Evolutionary conservation across 2,113 vertebrate genomes (phyloP), one percentile per base, ranked within the genome.

Genomic region (Pogona vitticeps): DNA sequence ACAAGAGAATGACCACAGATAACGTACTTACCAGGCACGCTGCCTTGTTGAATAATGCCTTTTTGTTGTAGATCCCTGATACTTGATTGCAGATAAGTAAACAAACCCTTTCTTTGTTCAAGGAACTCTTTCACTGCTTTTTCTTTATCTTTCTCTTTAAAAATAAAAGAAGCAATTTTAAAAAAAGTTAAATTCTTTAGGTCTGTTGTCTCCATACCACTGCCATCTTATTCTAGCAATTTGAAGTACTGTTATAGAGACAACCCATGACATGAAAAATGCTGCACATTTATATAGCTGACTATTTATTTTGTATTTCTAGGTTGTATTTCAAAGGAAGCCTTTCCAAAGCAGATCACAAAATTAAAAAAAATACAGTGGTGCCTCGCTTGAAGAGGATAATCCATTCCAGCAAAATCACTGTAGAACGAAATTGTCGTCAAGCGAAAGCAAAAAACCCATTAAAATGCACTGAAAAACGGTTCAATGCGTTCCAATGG

Each of bases 81-180:
- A 79, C 65, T 86, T 86, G 63, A 71, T 72, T 23, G 76, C 36
- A 86, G 10, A 42, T 79, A 58, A 23, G 84, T 71, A 79, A 79
- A 86, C 33, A 71, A 59, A 31, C 14, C 2, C 28, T 40, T 77
- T 38, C 4, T 77, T 59, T 58, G 18, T 58, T 56, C 26, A 23
- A 59, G 1, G 13, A 71, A 56, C 71, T 80, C 52, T 86, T 40
- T n/a, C 40, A 40, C 0, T n/a, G 26, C 67, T 59, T 86, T n/a
- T 21, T 61, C 68, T 86, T 59, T 40, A 13, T 4, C 52, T 14
- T 20, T 17, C 21, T 56, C 67, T 83, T 36, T 18, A 72, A 59
- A 80, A 21, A 36, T 68, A 28, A 68, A 85, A 7, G 18, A 40
- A 85, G 46, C 12, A 79, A 86, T 15, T 5, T 72, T 71, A 61